These are phyloP conservation scores for Yponomeuta cagnagella DNA, from an alignment of 2,888 invertebrate genomes.

Conservation along the genomic window DNA sequence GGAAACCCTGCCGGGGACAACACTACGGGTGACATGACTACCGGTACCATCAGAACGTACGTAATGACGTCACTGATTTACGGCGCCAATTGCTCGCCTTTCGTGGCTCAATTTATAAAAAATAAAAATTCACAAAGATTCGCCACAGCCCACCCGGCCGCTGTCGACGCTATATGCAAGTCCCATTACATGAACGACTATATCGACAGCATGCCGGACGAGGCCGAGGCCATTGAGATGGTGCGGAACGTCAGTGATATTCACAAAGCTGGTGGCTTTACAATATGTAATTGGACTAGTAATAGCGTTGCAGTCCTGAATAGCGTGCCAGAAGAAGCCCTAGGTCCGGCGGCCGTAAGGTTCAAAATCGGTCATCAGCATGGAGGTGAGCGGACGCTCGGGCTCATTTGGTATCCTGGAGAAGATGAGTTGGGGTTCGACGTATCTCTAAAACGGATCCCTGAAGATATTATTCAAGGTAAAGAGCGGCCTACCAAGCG, in stretches of 20 bases:
- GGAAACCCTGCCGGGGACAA: slow-evolving; percentile 16
- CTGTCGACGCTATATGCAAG: slow-evolving; percentile 23
- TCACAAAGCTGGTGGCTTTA: slow-evolving; percentile 22
- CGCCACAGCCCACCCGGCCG: slow-evolving; percentile 15
- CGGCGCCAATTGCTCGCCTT: slow-evolving; percentile 17
- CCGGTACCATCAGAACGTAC: slow-evolving; percentile 18
- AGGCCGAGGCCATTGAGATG: slow-evolving; percentile 22
- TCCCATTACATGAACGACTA: slow-evolving; percentile 32
- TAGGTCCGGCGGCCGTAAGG: slow-evolving; percentile 21
- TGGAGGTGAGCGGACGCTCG: slow-evolving; percentile 24
- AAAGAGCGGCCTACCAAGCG: slow-evolving; percentile 25
- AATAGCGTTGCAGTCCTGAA: slow-evolving; percentile 22
- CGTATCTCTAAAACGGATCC: slow-evolving; percentile 22
- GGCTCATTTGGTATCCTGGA: slow-evolving; percentile 26
- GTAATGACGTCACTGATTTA: slow-evolving; percentile 30
- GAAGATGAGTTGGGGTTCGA: slow-evolving; percentile 25
- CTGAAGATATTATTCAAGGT: slow-evolving; percentile 19
- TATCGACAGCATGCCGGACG: slow-evolving; percentile 26
- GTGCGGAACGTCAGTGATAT: slow-evolving; percentile 19
- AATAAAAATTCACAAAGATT: slow-evolving; percentile 16
- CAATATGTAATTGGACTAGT: slow-evolving; percentile 25
- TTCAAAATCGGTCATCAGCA: slow-evolving; percentile 23
- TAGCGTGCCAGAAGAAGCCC: slow-evolving; percentile 23
- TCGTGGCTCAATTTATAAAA: slow-evolving; percentile 19
- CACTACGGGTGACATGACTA: slow-evolving; percentile 16